Percentiles rank a stretch among this genome's conserved stretches.
phyloP scores from a whole-genome alignment of 2,113 vertebrate species.

The Cricetomys ansorgei region DNA sequence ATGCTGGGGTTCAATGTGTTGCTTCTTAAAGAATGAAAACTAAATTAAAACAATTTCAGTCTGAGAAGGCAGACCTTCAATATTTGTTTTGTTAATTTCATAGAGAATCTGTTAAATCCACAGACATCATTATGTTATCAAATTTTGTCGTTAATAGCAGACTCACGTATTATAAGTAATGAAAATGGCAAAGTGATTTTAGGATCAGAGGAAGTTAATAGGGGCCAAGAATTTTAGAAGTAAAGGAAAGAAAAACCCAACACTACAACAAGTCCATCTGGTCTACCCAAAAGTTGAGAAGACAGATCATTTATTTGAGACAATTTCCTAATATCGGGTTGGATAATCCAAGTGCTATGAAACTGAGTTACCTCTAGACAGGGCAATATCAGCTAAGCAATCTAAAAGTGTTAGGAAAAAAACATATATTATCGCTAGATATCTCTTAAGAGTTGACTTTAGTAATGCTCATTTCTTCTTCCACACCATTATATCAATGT shows the following conservation, averaged over 20 bases:
- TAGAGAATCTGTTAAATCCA: background rate
- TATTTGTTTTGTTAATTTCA: background rate
- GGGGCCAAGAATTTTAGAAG: background rate
- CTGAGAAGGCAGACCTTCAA: background rate
- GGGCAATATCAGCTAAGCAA: background rate
- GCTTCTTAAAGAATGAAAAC: constrained; percentile 18
- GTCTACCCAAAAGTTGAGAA: background rate
- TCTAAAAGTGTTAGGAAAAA: background rate
- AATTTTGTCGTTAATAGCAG: background rate
- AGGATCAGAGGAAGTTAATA: background rate
- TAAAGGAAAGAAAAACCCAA: background rate
- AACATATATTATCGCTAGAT: background rate
- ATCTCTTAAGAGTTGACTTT: background rate
- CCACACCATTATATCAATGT: background rate
- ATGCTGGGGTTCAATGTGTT: constrained; percentile 30
- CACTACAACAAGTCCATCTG: background rate
- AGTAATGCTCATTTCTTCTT: no score
- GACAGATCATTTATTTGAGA: no score
- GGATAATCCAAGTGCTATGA: background rate
- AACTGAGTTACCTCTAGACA: background rate
- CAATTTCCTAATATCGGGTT: background rate
- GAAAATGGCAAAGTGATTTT: background rate
- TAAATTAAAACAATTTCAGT: background rate
- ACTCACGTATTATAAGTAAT: background rate
- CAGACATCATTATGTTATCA: background rate